Evolutionary conservation across 2,888 invertebrate genomes (phyloP).

Genomic region (Clanis bilineata): DNA sequence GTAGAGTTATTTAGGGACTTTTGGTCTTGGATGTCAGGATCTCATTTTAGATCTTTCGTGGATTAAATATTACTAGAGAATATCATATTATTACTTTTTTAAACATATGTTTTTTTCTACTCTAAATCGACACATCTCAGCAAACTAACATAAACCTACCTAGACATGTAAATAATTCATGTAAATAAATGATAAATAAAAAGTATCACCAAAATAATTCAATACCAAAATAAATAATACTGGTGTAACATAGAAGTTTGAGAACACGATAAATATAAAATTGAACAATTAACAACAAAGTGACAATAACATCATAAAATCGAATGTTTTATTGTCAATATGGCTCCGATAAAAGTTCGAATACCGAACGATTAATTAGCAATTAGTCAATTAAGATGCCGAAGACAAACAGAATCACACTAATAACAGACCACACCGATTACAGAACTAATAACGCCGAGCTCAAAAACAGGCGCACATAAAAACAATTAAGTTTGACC

Average conservation of each 20-base stretch:
- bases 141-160: no score
- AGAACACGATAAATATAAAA: constrained; percentile 23
- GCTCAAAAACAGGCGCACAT: constrained; percentile 67
- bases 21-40: no score
- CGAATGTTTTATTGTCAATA: constrained; percentile 18
- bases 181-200: no score
- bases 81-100: no score
- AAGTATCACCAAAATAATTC: background rate
- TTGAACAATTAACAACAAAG: constrained; percentile 3
- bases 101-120: no score
- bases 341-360: constrained; percentile 16
- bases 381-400: constrained; percentile 61
- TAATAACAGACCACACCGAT: constrained; percentile 70
- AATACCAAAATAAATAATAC: no score
- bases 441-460: constrained; percentile 65
- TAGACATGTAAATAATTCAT: no score
- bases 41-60: no score
- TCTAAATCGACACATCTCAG: no score
- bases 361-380: constrained; percentile 46
- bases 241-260: background rate
- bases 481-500: constrained; percentile 79
- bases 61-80: no score
- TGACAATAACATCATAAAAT: constrained; percentile 24
- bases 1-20: no score
- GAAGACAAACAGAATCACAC: constrained; percentile 50